Evolutionary conservation across 2,797 vertebrate genomes (phyloP).

Genomic region (Glossophaga mutica): DNA sequence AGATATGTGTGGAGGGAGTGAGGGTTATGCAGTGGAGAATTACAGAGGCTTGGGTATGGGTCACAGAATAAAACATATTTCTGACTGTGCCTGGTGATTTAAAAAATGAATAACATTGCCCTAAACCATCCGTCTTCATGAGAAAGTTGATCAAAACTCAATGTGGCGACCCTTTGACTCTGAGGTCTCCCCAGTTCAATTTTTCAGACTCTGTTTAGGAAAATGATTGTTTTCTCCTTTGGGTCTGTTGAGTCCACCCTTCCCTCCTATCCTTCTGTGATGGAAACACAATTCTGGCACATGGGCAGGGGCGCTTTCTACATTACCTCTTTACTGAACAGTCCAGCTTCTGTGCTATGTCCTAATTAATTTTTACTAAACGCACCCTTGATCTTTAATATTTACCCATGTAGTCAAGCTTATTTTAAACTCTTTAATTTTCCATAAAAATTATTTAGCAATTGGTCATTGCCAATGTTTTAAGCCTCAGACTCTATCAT

Average conservation of each 20-base stretch:
- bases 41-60: neutral
- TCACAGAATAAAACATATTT: neutral
- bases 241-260: neutral
- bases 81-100: neutral
- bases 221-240: neutral
- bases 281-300: neutral
- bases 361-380: neutral
- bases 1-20: neutral
- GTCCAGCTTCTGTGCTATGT: neutral
- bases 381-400: neutral
- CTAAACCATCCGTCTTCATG: neutral
- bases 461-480: neutral
- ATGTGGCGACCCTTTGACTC: neutral
- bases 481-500: neutral
- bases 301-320: neutral
- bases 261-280: accelerated
- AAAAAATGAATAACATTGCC: neutral
- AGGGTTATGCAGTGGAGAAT: neutral
- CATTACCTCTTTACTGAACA: neutral
- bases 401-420: neutral
- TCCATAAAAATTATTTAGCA: neutral
- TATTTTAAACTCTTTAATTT: neutral
- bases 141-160: neutral
- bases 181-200: neutral
- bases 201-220: neutral